These are phyloP conservation scores for Heteropelma amictum DNA, from an alignment of 2,888 invertebrate genomes.

Conservation along the genomic window DNA sequence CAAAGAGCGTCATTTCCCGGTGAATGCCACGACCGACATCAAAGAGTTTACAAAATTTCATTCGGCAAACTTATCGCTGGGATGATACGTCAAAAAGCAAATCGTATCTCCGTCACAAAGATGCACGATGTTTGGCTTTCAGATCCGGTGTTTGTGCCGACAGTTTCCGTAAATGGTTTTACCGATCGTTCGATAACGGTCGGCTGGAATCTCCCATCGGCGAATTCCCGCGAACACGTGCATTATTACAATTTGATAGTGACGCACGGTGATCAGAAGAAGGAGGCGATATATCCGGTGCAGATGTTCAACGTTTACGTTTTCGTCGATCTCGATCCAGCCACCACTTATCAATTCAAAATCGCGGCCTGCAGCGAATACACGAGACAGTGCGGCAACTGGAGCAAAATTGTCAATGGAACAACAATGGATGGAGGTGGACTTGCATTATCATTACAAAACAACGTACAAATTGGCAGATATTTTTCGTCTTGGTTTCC, in stretches of 20 bases:
- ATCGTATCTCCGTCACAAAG: neutral
- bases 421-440: conserved; percentile 88
- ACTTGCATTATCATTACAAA: neutral
- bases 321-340: conserved; percentile 87
- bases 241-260: conserved; percentile 87
- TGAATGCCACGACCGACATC: too few relatives aligned
- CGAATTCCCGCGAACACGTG: conserved; percentile 83
- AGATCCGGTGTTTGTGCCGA: conserved; percentile 89
- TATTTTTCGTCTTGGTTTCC: neutral
- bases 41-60: too few relatives aligned
- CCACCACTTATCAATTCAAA: conserved; percentile 89
- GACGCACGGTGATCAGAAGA: conserved; percentile 76
- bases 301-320: conserved; percentile 86
- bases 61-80: too few relatives aligned
- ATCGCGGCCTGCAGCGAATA: conserved; percentile 90
- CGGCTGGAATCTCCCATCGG: conserved; percentile 86
- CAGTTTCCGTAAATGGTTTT: conserved; percentile 86
- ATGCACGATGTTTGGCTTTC: conserved; percentile 50
- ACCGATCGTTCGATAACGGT: conserved; percentile 88
- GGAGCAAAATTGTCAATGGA: conserved; percentile 88
- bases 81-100: too few relatives aligned
- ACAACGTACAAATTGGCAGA: neutral
- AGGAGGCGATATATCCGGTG: conserved; percentile 83
- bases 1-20: too few relatives aligned
- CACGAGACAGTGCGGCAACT: conserved; percentile 86